Base-by-base conservation (phyloP, 2,113 vertebrate species). In the Lethenteron camtschaticum region DNA sequence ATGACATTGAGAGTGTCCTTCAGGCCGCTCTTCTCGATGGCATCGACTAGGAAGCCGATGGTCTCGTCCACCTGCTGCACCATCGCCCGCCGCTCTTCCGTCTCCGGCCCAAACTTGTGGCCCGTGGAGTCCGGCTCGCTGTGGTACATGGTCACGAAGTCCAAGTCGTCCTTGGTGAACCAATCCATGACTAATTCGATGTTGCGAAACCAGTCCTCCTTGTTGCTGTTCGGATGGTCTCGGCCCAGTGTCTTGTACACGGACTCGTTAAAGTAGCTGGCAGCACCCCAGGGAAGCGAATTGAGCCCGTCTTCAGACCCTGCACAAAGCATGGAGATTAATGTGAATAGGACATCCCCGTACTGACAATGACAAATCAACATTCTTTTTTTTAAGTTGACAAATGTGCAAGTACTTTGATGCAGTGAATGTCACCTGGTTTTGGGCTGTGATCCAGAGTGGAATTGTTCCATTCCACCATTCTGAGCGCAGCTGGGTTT, bases 401-500 rank as follows among this genome's bases (percentile, higher is more conserved):
- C 10, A 68, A 16, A 16, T 16, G n/a, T 24, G n/a, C 24, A 11
- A 68, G 9, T 24, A 68, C 24, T 24, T 68, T n/a, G 10, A 16
- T 1, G 10, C 9, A 11, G 9, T 18, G 2, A 56, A 10, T 9
- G 66, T 76, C 74, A 86, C 89, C 86, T 91, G 89, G 77, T 82
- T 82, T 80, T 95, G 90, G 1, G 90, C 89, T 0, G 88, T 89
- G 78, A 95, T 87, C 88, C 89, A 94, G 79, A 95, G 84, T 58
- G 89, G 89, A 66, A 90, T 69, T 58, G 81, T 88, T 72, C 86
- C 89, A 81, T 94, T 87, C 89, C 87, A 89, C 82, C 87, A 91
- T 11, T 74, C 75, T 72, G 77, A 73, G 6, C 83, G 73, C 63
- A 82, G 80, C 70, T 90, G 88, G 0, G 86, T 82, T 72, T 12